Conservation (phyloP, 2,113 vertebrate genomes). For the Danionella cerebrum region DNA sequence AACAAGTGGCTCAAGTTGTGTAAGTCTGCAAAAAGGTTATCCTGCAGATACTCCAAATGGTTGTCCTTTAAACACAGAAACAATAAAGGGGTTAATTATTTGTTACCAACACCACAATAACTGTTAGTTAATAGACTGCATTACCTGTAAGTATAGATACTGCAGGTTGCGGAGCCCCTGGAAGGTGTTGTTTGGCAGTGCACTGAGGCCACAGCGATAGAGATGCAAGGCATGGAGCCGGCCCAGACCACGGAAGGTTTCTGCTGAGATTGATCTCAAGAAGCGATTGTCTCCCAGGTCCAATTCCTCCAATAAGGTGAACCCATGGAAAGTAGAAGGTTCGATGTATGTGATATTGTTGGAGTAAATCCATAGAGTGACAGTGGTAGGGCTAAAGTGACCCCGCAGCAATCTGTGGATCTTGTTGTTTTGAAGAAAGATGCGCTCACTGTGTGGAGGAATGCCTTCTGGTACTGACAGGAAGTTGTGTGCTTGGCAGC, state of each 20-base stretch:
- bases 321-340: constrained; percentile 86
- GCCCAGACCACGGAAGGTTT: constrained; percentile 89
- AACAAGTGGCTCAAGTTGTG: constrained; percentile 98
- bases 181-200: constrained; percentile 85
- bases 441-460: constrained; percentile 86
- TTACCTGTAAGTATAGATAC: constrained; percentile 91
- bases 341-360: constrained; percentile 96
- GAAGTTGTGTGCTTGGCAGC: constrained; percentile 97
- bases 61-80: constrained; percentile 71
- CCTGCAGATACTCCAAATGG: constrained; percentile 89
- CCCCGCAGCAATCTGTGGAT: constrained; percentile 83
- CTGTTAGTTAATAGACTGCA: constrained; percentile 33
- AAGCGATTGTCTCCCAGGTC: constrained; percentile 97
- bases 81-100: not conserved
- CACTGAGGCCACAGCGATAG: constrained; percentile 87
- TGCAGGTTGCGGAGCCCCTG: constrained; percentile 89
- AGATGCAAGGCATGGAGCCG: constrained; percentile 90
- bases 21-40: constrained; percentile 91
- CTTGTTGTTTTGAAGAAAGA: constrained; percentile 97
- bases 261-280: constrained; percentile 81
- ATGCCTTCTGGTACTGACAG: constrained; percentile 87
- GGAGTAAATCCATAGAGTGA: constrained; percentile 97
- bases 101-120: not conserved
- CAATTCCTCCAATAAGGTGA: constrained; percentile 85
- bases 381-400: constrained; percentile 86